These are phyloP conservation scores for Pseudotriccus pelzelni DNA, from an alignment of 2,797 vertebrate species.

Conservation along the genomic window DNA sequence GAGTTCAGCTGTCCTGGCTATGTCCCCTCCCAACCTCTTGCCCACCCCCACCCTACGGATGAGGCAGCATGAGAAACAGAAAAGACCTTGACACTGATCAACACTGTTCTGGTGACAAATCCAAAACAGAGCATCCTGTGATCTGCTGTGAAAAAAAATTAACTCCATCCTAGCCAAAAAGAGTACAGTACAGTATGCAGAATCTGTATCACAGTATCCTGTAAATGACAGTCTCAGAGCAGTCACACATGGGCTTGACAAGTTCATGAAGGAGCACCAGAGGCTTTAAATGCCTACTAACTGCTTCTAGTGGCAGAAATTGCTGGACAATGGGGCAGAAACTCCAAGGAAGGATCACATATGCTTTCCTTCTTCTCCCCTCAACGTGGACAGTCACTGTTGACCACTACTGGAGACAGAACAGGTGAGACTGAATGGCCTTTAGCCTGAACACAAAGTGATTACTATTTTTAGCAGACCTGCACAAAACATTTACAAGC, in stretches of 20 bases:
- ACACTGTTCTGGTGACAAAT: not conserved
- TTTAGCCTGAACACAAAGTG: not conserved
- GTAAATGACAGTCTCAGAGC: not conserved
- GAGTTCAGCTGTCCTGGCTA: not conserved
- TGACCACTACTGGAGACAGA: not conserved
- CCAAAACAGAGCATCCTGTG: not conserved
- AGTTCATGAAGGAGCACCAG: not conserved
- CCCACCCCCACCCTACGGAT: not conserved
- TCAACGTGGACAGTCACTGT: not conserved
- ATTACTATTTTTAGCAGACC: not conserved
- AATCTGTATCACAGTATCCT: not conserved
- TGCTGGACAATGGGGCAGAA: not conserved
- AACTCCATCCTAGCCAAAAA: not conserved
- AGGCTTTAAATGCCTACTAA: not conserved
- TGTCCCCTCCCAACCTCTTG: not conserved
- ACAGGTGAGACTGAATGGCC: not conserved
- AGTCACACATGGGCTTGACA: not conserved
- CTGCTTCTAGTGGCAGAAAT: not conserved
- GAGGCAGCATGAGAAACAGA: not conserved
- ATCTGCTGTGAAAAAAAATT: not conserved
- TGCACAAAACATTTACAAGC: not conserved
- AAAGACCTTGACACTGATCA: not conserved
- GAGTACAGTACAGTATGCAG: not conserved
- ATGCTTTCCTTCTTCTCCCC: not conserved
- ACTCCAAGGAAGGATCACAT: not conserved